Conservation (phyloP, 2,888 invertebrate genomes). For the Lymantria monacha region DNA sequence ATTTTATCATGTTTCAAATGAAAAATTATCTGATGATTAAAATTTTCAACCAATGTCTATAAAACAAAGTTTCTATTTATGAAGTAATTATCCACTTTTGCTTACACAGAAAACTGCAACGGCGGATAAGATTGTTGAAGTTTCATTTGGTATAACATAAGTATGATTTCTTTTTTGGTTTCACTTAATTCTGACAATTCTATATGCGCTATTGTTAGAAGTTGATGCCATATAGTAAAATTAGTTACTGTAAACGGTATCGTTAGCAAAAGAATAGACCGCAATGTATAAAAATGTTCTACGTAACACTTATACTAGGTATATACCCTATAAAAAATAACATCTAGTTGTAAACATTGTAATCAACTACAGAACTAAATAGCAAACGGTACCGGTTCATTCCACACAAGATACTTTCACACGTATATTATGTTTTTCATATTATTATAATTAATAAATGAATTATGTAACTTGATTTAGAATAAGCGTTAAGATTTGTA, state of each 20-base stretch:
- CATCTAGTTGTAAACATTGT: slow-evolving; percentile 11
- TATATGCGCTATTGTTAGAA: slow-evolving; percentile 10
- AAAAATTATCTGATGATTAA: too few species aligned
- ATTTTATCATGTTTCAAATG: too few species aligned
- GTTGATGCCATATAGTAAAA: slow-evolving; percentile 20
- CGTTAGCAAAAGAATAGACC: slow-evolving; percentile 6
- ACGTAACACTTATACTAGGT: slow-evolving; percentile 2
- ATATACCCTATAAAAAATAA: slow-evolving; percentile 4
- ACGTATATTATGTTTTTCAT: slow-evolving; percentile 5
- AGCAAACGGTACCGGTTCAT: slow-evolving; percentile 12
- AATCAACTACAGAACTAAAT: slow-evolving; percentile 5
- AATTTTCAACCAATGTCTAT: too few species aligned
- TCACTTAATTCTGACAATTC: slow-evolving; percentile 1
- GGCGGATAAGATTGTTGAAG: too few species aligned
- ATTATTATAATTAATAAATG: slow-evolving; percentile 1
- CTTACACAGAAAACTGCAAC: too few species aligned
- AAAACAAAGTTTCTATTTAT: too few species aligned
- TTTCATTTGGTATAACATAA: too few species aligned
- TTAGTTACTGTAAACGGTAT: slow-evolving; percentile 10
- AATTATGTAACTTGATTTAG: slow-evolving; percentile 21
- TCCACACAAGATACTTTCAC: slow-evolving; percentile 13
- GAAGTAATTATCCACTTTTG: too few species aligned
- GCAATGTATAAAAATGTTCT: slow-evolving; percentile 1
- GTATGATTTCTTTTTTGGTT: too few species aligned
- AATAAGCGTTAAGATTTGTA: slow-evolving; percentile 58